Conservation (phyloP, 2,113 vertebrate genomes). For the Passer montanus region DNA sequence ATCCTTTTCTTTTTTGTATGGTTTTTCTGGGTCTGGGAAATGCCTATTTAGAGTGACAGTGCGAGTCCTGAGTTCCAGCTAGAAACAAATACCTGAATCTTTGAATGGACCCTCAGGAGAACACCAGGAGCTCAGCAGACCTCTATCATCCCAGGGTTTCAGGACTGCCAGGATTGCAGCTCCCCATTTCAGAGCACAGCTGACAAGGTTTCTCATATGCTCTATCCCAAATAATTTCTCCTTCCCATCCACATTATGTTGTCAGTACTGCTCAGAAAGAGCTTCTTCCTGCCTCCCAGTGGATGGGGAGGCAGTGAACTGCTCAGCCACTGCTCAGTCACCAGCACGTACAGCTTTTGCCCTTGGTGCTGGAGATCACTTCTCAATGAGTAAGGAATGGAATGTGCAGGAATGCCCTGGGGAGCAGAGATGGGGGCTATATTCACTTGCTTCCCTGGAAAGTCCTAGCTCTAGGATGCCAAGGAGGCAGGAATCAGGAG, state of each 20-base stretch:
- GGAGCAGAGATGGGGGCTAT: background rate
- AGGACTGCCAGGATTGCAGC: background rate
- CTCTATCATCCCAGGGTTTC: background rate
- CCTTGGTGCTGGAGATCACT: rapidly evolving
- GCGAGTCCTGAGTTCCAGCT: background rate
- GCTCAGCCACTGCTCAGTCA: background rate
- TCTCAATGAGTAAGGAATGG: background rate
- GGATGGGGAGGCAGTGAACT: background rate
- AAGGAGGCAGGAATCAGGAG: background rate
- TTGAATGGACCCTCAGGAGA: background rate
- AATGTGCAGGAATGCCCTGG: background rate
- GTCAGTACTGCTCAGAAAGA: background rate
- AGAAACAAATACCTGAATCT: background rate
- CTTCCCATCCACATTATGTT: background rate
- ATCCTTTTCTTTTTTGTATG: background rate
- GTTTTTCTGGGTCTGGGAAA: background rate
- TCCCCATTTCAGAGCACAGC: background rate
- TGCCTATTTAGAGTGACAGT: background rate
- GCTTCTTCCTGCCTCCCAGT: background rate
- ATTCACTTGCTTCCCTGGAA: background rate
- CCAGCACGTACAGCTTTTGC: background rate
- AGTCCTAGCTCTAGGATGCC: rapidly evolving
- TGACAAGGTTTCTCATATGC: background rate
- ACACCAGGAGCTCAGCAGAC: background rate
- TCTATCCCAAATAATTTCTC: background rate